Evolutionary conservation across 2,113 vertebrate genomes (phyloP).

Genomic region (Chlorodrepanis virens): DNA sequence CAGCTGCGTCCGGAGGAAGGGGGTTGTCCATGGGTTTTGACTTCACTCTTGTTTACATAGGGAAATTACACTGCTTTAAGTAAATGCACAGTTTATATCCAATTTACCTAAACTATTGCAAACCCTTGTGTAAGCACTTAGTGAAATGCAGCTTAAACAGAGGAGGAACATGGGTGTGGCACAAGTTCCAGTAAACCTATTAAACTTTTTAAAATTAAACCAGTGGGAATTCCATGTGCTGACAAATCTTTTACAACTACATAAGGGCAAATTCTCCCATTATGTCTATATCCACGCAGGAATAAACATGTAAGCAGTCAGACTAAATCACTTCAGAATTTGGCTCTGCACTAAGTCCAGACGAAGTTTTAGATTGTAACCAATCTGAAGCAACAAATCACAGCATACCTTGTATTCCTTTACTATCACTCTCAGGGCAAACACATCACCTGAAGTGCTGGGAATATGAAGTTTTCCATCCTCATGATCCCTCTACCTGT

Average conservation of each 20-base stretch:
- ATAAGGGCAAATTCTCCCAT: not conserved
- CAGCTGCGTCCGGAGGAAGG: not conserved
- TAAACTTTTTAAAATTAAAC: conserved; percentile 2
- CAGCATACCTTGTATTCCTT: not conserved
- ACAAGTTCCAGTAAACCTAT: not conserved
- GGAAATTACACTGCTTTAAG: conserved; percentile 16
- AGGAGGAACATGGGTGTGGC: not conserved
- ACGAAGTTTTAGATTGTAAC: not conserved
- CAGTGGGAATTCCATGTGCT: not conserved
- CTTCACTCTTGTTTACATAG: not conserved
- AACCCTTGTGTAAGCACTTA: conserved; percentile 8
- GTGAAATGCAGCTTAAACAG: not conserved
- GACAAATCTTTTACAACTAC: not conserved
- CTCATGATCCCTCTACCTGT: not conserved
- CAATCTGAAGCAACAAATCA: not conserved
- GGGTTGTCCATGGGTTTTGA: not conserved
- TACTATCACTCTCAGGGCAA: not conserved
- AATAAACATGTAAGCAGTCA: not conserved
- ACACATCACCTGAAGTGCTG: not conserved
- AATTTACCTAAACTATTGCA: conserved; percentile 7
- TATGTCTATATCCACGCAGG: not conserved
- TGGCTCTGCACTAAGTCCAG: not conserved
- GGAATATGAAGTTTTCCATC: not conserved
- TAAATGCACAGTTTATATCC: not conserved
- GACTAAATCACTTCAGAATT: not conserved